These are phyloP conservation scores for Sinonovacula constricta DNA, from an alignment of 1,140 invertebrate species.

Conservation along the genomic window DNA sequence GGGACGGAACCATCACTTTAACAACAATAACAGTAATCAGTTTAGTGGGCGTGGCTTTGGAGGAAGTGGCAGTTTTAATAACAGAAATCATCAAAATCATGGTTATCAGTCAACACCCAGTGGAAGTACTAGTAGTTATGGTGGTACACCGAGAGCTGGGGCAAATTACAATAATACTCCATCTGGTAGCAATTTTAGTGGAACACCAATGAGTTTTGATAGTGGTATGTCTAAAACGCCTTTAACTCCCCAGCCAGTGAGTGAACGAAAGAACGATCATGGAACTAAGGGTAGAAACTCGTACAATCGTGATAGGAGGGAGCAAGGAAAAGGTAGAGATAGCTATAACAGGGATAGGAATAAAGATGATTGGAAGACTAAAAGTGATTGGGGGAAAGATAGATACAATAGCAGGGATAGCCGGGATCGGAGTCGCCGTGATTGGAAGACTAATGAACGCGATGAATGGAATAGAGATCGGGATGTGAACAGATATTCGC, in stretches of 20 bases:
- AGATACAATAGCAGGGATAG: constrained; percentile 45
- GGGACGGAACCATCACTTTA: constrained; percentile 24
- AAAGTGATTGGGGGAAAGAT: constrained; percentile 34
- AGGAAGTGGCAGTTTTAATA: constrained; percentile 8
- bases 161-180: constrained; percentile 36
- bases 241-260: constrained; percentile 26
- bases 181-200: constrained; percentile 14
- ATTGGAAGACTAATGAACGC: no score
- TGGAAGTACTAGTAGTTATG: constrained; percentile 5
- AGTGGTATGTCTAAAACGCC: constrained; percentile 36
- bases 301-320: neutral
- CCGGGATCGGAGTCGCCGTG: constrained; percentile 49
- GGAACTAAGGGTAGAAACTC: constrained; percentile 5
- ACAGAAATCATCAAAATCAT: constrained; percentile 32
- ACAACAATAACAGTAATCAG: constrained; percentile 41
- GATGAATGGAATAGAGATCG: constrained; percentile 22
- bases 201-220: constrained; percentile 46
- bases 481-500: neutral
- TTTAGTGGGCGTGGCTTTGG: constrained; percentile 12
- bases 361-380: constrained; percentile 35
- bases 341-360: constrained; percentile 39
- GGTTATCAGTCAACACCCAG: constrained; percentile 16
- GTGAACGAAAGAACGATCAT: neutral
- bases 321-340: constrained; percentile 6
- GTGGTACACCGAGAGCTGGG: constrained; percentile 19